Evolutionary conservation across 2,797 vertebrate species (phyloP).

Genomic region (Spondyliosoma cantharus): DNA sequence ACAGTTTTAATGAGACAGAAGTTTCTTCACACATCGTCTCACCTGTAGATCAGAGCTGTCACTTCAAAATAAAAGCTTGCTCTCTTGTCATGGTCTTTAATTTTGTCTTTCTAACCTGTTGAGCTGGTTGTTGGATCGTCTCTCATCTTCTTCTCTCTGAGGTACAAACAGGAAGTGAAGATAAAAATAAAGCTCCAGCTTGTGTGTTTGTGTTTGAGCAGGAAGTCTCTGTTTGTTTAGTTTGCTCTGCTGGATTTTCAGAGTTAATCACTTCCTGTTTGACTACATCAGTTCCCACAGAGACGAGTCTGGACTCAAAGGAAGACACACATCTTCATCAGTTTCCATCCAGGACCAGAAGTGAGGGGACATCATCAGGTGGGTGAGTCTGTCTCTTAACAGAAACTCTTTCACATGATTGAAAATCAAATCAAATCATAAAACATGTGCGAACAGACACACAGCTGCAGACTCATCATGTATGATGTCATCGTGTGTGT

Average conservation of each 20-base stretch:
- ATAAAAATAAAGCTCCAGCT: conserved; percentile 24
- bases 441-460: no score
- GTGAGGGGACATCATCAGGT: not conserved
- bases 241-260: conserved; percentile 30
- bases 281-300: conserved; percentile 51
- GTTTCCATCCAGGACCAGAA: not conserved
- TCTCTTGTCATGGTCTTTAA: not conserved
- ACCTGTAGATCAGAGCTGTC: not conserved
- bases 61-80: not conserved
- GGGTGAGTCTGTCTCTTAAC: no score
- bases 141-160: not conserved
- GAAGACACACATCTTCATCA: not conserved
- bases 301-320: conserved; percentile 24
- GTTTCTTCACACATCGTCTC: not conserved
- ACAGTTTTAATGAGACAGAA: not conserved
- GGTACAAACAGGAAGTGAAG: conserved; percentile 46
- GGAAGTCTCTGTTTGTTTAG: conserved; percentile 58
- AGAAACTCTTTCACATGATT: no score
- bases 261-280: conserved; percentile 60
- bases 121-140: not conserved
- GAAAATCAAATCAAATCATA: no score
- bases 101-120: not conserved
- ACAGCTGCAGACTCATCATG: no score
- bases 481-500: no score
- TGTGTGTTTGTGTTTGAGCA: conserved; percentile 31